Evolutionary conservation across 1,140 invertebrate genomes (phyloP).

Genomic region (Tribolium madens): DNA sequence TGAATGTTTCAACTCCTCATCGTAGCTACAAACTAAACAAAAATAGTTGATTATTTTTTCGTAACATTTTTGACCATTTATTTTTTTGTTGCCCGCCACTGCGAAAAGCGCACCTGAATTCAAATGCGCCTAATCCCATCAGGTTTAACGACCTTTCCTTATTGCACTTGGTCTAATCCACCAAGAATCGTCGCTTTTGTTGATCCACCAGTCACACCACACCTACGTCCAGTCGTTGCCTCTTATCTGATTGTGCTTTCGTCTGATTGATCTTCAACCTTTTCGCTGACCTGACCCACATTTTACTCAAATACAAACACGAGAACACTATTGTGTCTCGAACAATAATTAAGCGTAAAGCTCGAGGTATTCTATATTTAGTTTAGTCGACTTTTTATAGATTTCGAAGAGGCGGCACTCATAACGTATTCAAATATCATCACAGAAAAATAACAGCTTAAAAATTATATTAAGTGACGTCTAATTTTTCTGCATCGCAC

Average conservation of each 20-base stretch:
- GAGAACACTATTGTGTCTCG: not conserved
- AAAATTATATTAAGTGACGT: not conserved
- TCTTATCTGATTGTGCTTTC: not conserved
- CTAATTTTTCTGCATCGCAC: not conserved
- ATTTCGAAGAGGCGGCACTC: not conserved
- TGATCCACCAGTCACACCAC: not conserved
- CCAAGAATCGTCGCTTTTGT: not conserved
- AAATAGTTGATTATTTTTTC: too few relatives aligned
- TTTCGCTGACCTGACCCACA: conserved; percentile 25
- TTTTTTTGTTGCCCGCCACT: too few relatives aligned
- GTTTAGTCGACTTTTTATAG: not conserved
- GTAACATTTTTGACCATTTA: too few relatives aligned
- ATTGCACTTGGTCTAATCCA: conserved; percentile 19
- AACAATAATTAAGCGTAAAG: conserved; percentile 2
- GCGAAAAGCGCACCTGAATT: conserved; percentile 1
- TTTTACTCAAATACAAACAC: conserved; percentile 23
- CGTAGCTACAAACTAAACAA: too few relatives aligned
- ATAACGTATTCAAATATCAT: not conserved
- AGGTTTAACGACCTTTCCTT: conserved; percentile 34
- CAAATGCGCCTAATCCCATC: not conserved
- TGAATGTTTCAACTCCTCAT: too few relatives aligned
- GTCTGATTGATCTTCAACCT: conserved; percentile 33
- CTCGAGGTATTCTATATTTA: not conserved
- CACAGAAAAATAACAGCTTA: not conserved
- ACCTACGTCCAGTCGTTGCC: not conserved